Percentiles rank a stretch among this genome's conserved stretches.
These are phyloP conservation scores for Novumbra hubbsi DNA, from an alignment of 2,797 vertebrate species.

Conservation along the genomic window DNA sequence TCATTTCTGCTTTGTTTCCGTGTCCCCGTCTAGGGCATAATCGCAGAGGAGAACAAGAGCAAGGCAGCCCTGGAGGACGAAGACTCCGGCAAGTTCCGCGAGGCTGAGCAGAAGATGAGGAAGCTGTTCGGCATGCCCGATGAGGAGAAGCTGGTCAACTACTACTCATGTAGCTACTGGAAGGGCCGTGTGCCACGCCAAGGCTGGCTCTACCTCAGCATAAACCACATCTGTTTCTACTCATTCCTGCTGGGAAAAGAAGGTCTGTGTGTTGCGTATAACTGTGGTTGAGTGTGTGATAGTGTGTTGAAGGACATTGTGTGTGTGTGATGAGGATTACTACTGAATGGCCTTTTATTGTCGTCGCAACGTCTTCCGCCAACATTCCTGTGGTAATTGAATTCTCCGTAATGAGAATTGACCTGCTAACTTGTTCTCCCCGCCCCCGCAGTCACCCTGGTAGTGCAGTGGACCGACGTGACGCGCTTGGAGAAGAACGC, in stretches of 20 bases:
- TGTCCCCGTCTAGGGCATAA: slow-evolving; percentile 80
- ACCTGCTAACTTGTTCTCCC: neutral
- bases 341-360: neutral
- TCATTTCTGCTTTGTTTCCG: neutral
- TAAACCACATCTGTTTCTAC: slow-evolving; percentile 98
- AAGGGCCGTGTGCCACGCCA: slow-evolving; percentile 93
- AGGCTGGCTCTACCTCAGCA: slow-evolving; percentile 93
- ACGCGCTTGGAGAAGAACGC: slow-evolving; percentile 93
- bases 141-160: slow-evolving; percentile 95
- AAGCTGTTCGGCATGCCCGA: slow-evolving; percentile 95
- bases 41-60: slow-evolving; percentile 93
- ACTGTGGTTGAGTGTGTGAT: neutral
- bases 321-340: neutral
- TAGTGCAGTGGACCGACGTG: slow-evolving; percentile 94
- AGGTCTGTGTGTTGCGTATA: slow-evolving; percentile 43
- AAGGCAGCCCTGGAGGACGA: slow-evolving; percentile 84
- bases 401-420: neutral
- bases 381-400: slow-evolving; percentile 11
- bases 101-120: slow-evolving; percentile 94
- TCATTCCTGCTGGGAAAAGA: slow-evolving; percentile 94
- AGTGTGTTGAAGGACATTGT: neutral
- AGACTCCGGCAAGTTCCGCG: slow-evolving; percentile 92
- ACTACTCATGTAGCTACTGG: slow-evolving; percentile 98
- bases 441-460: slow-evolving; percentile 80
- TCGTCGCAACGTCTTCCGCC: neutral